Evolutionary conservation across 2,113 vertebrate species (phyloP).

Genomic region (Anoplopoma fimbria): DNA sequence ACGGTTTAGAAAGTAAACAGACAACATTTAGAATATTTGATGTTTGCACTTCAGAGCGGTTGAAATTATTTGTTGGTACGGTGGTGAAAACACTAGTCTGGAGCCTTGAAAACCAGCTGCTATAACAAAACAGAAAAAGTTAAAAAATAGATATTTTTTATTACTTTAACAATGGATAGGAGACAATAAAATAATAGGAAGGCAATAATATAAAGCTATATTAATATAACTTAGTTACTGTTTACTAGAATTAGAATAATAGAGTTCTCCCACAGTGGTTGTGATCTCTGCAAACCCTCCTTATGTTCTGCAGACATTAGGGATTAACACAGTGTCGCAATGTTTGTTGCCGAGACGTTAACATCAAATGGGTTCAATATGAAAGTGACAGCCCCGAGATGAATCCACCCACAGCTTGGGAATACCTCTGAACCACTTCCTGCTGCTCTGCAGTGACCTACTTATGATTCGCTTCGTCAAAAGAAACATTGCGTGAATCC

Average conservation of each 20-base stretch:
- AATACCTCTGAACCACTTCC: slow-evolving; percentile 52
- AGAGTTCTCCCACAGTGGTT: not conserved
- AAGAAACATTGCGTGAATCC: slow-evolving; percentile 42
- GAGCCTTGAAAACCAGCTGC: no score
- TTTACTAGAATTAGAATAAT: not conserved
- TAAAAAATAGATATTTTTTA: no score
- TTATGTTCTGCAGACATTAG: not conserved
- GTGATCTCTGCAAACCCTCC: not conserved
- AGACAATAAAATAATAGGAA: slow-evolving; percentile 1
- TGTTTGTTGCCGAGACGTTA: slow-evolving; percentile 6
- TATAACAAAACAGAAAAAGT: no score
- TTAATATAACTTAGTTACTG: not conserved
- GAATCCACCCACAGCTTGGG: slow-evolving; percentile 37
- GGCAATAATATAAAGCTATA: not conserved
- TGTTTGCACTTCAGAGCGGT: no score
- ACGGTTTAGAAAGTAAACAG: no score
- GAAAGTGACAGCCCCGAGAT: slow-evolving; percentile 38
- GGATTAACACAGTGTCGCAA: not conserved
- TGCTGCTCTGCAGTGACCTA: slow-evolving; percentile 61
- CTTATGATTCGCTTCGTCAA: slow-evolving; percentile 51
- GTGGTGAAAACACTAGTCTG: no score
- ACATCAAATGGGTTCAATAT: slow-evolving; percentile 42
- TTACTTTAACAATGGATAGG: not conserved
- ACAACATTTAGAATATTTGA: no score
- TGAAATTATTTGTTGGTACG: no score